These are phyloP conservation scores for Leuctra nigra DNA, from an alignment of 2,888 invertebrate genomes.

Conservation along the genomic window DNA sequence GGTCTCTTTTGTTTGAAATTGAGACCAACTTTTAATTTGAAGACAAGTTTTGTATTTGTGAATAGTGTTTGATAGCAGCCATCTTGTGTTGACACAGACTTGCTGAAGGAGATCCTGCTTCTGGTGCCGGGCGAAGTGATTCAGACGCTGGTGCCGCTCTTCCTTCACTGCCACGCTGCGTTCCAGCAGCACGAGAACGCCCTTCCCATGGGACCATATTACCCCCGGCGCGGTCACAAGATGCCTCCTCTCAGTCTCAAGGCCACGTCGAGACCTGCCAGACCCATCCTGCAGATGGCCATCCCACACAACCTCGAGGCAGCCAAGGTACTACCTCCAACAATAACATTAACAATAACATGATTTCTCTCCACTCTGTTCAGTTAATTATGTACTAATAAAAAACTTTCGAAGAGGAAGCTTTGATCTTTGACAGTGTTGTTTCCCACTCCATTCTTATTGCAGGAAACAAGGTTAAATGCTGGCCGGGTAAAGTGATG, in stretches of 20 bases:
- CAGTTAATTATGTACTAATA: too few relatives aligned
- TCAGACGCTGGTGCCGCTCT: conserved; percentile 73
- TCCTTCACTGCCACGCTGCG: conserved; percentile 76
- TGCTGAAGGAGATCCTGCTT: conserved; percentile 70
- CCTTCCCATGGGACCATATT: conserved; percentile 66
- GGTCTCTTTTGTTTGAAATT: not conserved
- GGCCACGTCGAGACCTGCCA: conserved; percentile 58
- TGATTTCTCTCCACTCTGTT: too few relatives aligned
- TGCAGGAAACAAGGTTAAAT: too few relatives aligned
- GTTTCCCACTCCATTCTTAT: too few relatives aligned
- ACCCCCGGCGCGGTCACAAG: conserved; percentile 61
- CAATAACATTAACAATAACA: too few relatives aligned
- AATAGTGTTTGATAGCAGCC: too few relatives aligned
- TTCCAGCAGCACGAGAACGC: conserved; percentile 64
- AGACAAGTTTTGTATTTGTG: too few relatives aligned
- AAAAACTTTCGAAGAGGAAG: too few relatives aligned
- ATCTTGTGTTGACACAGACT: conserved; percentile 42
- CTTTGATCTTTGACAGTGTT: too few relatives aligned
- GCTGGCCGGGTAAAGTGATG: too few relatives aligned
- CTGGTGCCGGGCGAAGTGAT: conserved; percentile 73
- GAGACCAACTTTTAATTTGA: not conserved
- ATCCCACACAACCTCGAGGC: conserved; percentile 67
- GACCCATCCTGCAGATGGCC: conserved; percentile 81
- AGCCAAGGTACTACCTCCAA: conserved; percentile 48
- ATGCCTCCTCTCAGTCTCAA: conserved; percentile 48